Percentiles rank a stretch among this genome's conserved stretches.
Conservation (phyloP, 1,140 invertebrate species). For the Spodoptera frugiperda region DNA sequence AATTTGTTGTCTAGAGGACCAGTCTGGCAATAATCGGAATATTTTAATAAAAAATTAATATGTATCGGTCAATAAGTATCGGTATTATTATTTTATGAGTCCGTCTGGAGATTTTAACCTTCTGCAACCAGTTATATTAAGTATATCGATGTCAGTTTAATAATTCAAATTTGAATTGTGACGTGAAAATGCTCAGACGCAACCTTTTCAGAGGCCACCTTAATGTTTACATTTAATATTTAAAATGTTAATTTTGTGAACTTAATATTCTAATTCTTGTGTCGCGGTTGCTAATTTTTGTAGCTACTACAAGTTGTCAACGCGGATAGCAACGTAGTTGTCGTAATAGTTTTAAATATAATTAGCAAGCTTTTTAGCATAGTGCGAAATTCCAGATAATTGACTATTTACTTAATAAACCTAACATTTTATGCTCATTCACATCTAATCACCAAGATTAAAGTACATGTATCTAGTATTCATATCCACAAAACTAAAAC, state of each 20-base stretch:
- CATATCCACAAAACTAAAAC: no score
- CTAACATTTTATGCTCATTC: no score
- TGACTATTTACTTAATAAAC: no score
- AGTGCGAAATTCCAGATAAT: no score
- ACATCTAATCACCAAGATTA: no score
- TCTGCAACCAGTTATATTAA: conserved; percentile 14
- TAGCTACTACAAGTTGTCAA: neutral
- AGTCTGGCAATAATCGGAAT: conserved; percentile 4
- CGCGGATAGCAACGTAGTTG: no score
- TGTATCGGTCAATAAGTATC: conserved; percentile 12
- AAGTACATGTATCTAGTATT: no score
- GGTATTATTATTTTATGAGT: conserved; percentile 16
- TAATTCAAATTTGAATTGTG: conserved; percentile 9
- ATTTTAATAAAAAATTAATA: conserved; percentile 26
- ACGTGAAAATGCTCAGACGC: neutral
- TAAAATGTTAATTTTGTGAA: neutral
- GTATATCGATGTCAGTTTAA: neutral
- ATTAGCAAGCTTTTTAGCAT: no score
- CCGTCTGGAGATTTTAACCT: conserved; percentile 20
- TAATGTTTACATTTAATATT: neutral
- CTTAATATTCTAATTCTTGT: no score
- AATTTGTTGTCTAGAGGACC: conserved; percentile 9
- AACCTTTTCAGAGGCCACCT: conserved; percentile 19
- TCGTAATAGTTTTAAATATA: no score
- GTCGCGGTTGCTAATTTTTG: neutral